Percentiles rank a stretch among this genome's conserved stretches.
phyloP scores from a whole-genome alignment of 2,797 vertebrate species.

The Anguilla obscura region DNA sequence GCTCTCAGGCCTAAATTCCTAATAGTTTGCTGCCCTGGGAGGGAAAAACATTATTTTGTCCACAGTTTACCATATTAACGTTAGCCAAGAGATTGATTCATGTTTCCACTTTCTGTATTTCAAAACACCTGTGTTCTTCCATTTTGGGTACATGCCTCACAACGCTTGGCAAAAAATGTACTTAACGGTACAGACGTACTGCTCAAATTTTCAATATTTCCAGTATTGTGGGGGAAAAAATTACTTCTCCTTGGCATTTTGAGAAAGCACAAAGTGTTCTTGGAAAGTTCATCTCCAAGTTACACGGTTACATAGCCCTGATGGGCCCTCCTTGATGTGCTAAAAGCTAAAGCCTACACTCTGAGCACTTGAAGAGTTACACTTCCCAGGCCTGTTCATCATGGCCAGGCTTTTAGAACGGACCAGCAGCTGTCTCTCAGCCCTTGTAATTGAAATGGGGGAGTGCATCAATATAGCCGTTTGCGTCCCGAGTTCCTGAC shows the following conservation, averaged over 20 bases:
- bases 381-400: neutral
- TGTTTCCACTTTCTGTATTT: neutral
- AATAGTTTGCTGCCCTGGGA: neutral
- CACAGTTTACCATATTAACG: neutral
- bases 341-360: neutral
- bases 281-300: neutral
- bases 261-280: neutral
- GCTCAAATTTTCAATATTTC: neutral
- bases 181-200: neutral
- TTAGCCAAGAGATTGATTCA: neutral
- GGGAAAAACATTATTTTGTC: neutral
- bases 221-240: neutral
- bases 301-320: neutral
- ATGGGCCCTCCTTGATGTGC: neutral
- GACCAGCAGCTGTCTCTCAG: slow-evolving; percentile 10
- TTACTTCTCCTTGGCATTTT: neutral
- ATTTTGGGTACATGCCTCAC: neutral
- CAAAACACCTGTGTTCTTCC: neutral
- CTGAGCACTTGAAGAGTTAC: neutral
- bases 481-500: neutral
- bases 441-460: neutral
- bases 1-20: neutral
- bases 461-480: neutral
- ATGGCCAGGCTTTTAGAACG: neutral
- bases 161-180: neutral